Evolutionary conservation across 2,888 invertebrate species (phyloP).

Genomic region (Lasius fuliginosus): DNA sequence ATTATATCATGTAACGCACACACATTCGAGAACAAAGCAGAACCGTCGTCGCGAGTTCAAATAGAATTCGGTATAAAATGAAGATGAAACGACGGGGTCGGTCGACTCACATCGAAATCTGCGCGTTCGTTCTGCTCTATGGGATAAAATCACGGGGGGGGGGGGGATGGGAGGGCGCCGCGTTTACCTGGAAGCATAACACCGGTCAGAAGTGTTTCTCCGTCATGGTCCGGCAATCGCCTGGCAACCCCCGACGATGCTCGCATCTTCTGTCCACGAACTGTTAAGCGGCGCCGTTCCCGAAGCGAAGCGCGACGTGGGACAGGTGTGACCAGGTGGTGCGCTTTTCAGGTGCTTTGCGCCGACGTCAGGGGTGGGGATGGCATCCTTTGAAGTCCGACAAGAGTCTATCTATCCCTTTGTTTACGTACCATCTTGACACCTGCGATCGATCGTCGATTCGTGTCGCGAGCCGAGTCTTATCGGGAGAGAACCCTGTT

Average conservation of each 20-base stretch:
- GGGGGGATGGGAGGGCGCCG: constrained; percentile 17
- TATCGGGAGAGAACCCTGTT: background rate
- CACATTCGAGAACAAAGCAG: background rate
- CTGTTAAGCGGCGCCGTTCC: constrained; percentile 54
- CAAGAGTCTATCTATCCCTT: constrained; percentile 38
- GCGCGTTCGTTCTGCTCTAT: constrained; percentile 52
- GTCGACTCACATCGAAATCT: constrained; percentile 21
- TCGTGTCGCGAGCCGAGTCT: background rate
- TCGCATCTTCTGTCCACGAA: constrained; percentile 55
- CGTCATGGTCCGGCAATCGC: constrained; percentile 71
- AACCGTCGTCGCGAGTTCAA: background rate
- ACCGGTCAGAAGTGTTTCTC: constrained; percentile 49
- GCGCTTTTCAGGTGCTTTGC: constrained; percentile 59
- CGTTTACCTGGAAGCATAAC: constrained; percentile 63
- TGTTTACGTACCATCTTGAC: constrained; percentile 56
- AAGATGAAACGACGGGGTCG: background rate
- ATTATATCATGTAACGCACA: background rate
- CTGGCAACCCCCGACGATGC: constrained; percentile 65
- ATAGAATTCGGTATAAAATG: background rate
- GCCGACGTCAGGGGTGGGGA: constrained; percentile 29
- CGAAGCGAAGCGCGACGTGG: constrained; percentile 74
- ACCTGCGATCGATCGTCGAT: constrained; percentile 64
- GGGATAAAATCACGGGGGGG: constrained; percentile 58
- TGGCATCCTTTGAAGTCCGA: constrained; percentile 43
- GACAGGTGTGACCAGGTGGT: constrained; percentile 81